phyloP scores from a whole-genome alignment of 2,797 vertebrate genomes.

The Clarias fuscus region DNA sequence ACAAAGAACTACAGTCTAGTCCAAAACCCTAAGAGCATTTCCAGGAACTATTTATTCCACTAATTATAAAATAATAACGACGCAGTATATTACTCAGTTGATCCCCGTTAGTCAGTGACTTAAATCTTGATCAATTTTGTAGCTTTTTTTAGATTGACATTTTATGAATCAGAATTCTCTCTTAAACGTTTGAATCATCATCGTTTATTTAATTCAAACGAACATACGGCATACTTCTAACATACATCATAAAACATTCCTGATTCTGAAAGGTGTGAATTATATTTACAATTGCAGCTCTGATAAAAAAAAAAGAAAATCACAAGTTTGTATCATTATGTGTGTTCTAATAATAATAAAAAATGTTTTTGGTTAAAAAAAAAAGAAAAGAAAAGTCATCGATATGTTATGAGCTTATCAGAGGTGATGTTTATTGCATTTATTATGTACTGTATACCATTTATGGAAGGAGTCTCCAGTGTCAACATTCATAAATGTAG shows the following conservation, averaged over 20 bases:
- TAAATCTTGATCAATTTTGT: not conserved
- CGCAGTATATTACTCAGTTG: not conserved
- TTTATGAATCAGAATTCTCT: not conserved
- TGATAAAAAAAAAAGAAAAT: not conserved
- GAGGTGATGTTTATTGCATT: not conserved
- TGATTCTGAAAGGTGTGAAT: not conserved
- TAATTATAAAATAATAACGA: slow-evolving; percentile 12
- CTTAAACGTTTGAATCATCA: not conserved
- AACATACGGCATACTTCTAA: not conserved
- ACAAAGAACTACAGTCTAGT: slow-evolving; percentile 54
- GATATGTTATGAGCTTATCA: not conserved
- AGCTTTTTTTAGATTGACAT: too few species aligned
- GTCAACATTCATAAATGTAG: not conserved
- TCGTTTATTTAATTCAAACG: not conserved
- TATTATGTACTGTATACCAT: not conserved
- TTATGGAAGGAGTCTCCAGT: not conserved
- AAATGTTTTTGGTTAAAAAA: not conserved
- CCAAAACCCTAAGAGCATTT: slow-evolving; percentile 4
- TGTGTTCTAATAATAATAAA: not conserved
- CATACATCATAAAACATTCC: not conserved
- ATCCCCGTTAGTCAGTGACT: not conserved
- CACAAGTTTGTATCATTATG: not conserved
- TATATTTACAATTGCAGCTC: not conserved
- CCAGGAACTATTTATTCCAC: slow-evolving; percentile 21
- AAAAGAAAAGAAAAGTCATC: not conserved